Base-by-base conservation (phyloP, 2,113 vertebrate species). In the Microcebus murinus region DNA sequence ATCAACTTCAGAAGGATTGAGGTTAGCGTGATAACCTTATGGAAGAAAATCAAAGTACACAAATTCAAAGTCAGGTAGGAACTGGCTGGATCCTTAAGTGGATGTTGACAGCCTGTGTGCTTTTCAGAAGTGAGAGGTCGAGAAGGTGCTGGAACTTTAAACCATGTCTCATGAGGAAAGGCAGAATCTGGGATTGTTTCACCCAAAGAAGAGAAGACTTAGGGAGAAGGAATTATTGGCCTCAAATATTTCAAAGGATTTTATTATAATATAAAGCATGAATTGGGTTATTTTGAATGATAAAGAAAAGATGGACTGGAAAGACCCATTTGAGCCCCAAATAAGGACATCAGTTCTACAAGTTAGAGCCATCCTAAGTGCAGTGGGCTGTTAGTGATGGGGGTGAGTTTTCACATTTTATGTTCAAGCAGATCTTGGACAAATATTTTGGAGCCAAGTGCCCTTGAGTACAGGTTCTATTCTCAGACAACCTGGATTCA, bases 21-120 rank as follows among this genome's bases (percentile, higher is more conserved):
- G 76, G 91, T 95, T 87, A 96, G n/a, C 21, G 0, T 25, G 71
- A 86, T 95, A 92, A 97, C 84, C 84, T 96, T 67, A 20, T 84
- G 79, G 90, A 88, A 86, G 74, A 95, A 97, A 95, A 84, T 77
- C 88, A 97, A 91, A 96, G 65, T 45, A 73, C 52, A 90, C 59
- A 90, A 70, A 85, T 86, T 86, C 79, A 82, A 48, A 95, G 50
- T 50, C 50, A 96, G 76, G 57, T 95, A 42, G 45, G 70, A 90
- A 48, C 70, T 92, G 87, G 50, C 90, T 31, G 57, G 83, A 36
- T 70, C 55, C 80, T 90, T 36, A 87, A 34, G 63, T 57, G 57
- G 25, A 7, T 76, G 36, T 94, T 92, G 85, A 74, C 42, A 77
- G 57, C 65, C 36, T 83, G 57, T 50, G 57, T 59, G 67, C 20